Evolutionary conservation across 2,113 vertebrate genomes (phyloP), one percentile per base, ranked within the genome.

Genomic region (Misgurnus mizolepis): DNA sequence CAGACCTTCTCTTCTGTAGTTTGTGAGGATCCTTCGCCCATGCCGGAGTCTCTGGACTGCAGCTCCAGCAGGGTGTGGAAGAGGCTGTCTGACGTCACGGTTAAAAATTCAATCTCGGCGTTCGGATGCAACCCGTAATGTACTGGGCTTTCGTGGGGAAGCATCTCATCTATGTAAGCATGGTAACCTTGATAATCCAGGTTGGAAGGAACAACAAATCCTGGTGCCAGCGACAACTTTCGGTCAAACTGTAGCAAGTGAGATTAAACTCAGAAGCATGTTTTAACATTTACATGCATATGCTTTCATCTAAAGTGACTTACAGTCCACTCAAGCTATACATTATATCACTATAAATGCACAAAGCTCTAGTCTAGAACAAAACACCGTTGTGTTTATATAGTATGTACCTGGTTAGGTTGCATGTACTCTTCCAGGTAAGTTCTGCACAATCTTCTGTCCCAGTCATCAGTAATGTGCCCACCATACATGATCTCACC

Each of bases 371-470:
- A 22, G 22, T 22, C 22, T 22, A 22, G 22, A 22, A 22, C 22
- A 22, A 22, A 22, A 22, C 22, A 22, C 22, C 22, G 1, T 34
- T 34, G 27, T 34, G 27, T 34, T 34, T 34, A 34, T 2, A 34
- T 1, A 34, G 45, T 47, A 47, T 7, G 6, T 53, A 93, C 94
- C 93, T 95, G 94, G 85, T 93, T 92, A 56, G 92, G 92, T 78
- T 95, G 93, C 93, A 95, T 94, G 88, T 93, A 94, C 80, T 95
- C 94, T 73, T 95, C 94, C 73, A 95, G 88, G 85, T 95, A 94
- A 2, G 92, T 93, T 53, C 90, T 90, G 82, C 94, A 95, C 22
- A 95, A 91, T 58, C 93, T 88, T 78, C 93, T 89, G 87, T 94
- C 93, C 93, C 93, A 95, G 89, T 95, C 91, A 43, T 95, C 93